These are phyloP conservation scores for Bathynomus jamesi DNA, from an alignment of 1,140 invertebrate genomes.

Conservation along the genomic window DNA sequence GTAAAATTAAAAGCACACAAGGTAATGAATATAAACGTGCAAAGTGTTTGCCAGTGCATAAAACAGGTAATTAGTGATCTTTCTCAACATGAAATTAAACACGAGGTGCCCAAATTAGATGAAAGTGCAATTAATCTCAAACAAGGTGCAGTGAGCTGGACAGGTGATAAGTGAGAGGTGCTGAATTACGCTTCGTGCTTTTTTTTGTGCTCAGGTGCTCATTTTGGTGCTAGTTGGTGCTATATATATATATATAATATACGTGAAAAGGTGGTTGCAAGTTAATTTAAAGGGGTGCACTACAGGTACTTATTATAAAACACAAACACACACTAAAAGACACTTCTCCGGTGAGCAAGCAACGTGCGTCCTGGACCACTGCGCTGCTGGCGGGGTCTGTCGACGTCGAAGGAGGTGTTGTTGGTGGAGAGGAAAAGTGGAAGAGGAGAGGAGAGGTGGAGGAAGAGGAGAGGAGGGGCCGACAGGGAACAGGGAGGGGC, in stretches of 20 bases:
- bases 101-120: neutral
- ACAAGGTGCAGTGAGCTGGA: neutral
- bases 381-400: neutral
- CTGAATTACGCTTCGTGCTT: neutral
- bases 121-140: neutral
- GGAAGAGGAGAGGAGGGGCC: neutral
- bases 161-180: neutral
- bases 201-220: too few relatives aligned
- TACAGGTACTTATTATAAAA: neutral
- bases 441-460: neutral
- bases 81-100: neutral
- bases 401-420: neutral
- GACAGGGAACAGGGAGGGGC: neutral
- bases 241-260: neutral
- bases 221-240: neutral
- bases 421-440: neutral
- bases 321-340: neutral
- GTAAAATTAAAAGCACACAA: too few relatives aligned
- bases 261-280: too few relatives aligned
- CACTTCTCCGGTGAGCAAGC: neutral
- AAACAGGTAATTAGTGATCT: neutral
- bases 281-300: too few relatives aligned
- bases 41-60: neutral
- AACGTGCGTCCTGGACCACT: neutral
- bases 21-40: neutral